Evolutionary conservation across 2,113 vertebrate species (phyloP), one percentile per base, ranked within the genome.

Genomic region (Sigmodon hispidus): DNA sequence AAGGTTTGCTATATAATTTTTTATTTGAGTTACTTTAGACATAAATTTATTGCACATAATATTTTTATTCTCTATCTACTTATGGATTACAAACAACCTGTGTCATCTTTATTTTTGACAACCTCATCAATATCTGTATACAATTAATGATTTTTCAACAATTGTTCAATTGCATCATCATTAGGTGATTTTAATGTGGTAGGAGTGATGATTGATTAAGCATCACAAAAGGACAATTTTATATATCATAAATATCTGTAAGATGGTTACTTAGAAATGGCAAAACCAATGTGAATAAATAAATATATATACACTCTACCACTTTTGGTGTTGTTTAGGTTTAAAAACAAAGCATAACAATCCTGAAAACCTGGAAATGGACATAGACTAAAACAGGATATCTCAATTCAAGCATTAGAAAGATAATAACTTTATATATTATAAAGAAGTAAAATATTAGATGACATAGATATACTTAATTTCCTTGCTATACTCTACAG

Each of bases 381-480:
- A 89, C 1, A 50, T 84, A 84, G 92, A 21, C 52, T 93, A 98
- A 89, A 19, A 57, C 94, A 98, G 98, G 72, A 86, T 94, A 89
- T 96, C 94, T 93, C 87, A 86, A 9, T 59, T 97, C 92, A 36
- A 97, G 13, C 76, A 89, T 97, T 98, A 98, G 93, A 79, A 97
- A 96, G 87, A 92, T 91, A 95, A 16, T 72, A 57, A 87, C 97
- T 98, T 98, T 95, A 97, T 96, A 87, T 91, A 92, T 70, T 16
- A 11, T 95, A 97, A 87, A 93, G 85, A 95, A 96, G 87, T 98
- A 96, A 98, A 98, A 72, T 98, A 96, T 98, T 97, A 96, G 89
- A 94, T 96, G 89, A 96, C 95, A n/a, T 95, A 94, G 96, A 97
- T 96, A 83, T 91, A 69, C 88, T 95, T 98, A 96, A 97, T 97